These are phyloP conservation scores for Acholoe squamosa DNA, from an alignment of 2,888 invertebrate genomes.

Conservation along the genomic window DNA sequence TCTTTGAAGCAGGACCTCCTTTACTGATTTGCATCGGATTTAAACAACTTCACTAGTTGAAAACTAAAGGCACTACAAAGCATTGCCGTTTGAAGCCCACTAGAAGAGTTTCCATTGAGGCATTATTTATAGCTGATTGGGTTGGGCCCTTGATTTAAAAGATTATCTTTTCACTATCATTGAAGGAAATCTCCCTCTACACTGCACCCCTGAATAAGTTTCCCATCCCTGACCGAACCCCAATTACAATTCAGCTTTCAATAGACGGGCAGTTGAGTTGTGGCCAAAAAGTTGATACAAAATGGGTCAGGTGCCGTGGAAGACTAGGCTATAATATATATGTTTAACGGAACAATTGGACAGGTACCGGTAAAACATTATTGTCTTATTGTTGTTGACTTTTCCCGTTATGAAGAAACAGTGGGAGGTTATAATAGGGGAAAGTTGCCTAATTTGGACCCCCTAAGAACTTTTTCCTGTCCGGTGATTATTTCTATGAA, in stretches of 20 bases:
- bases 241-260: background rate
- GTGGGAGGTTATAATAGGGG: background rate
- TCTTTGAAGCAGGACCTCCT: constrained; percentile 19
- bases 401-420: background rate
- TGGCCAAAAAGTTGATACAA: too few relatives aligned
- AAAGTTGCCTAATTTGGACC: too few relatives aligned
- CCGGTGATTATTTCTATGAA: too few relatives aligned
- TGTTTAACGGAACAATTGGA: too few relatives aligned
- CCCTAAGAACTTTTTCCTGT: too few relatives aligned
- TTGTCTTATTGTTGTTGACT: constrained; percentile 6
- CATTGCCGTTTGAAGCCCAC: background rate
- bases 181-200: background rate
- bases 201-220: background rate
- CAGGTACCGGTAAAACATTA: too few relatives aligned
- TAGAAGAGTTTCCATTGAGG: background rate
- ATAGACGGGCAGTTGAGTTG: background rate
- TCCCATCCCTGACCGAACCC: background rate
- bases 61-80: constrained; percentile 1
- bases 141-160: background rate
- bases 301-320: too few relatives aligned
- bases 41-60: background rate
- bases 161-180: constrained; percentile 27
- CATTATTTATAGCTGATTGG: background rate
- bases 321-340: too few relatives aligned
- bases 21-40: constrained; percentile 14